Conservation (phyloP, 2,113 vertebrate genomes). For the Nipponia nippon region DNA sequence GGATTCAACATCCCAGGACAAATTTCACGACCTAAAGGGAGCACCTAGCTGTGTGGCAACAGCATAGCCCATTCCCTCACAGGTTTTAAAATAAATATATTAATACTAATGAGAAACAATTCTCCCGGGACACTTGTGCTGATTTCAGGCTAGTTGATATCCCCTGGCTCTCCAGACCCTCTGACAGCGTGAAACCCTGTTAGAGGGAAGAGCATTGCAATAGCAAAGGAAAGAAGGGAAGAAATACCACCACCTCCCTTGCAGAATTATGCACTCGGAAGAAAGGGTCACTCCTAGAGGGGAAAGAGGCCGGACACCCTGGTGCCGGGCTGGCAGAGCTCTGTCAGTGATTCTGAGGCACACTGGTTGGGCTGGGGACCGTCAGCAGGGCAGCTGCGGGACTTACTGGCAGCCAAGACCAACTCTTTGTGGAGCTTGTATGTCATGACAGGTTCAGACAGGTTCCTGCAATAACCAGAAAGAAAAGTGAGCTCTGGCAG, state of each 20-base stretch:
- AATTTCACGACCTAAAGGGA: background rate
- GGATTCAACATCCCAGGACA: background rate
- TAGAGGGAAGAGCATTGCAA: background rate
- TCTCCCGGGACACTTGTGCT: background rate
- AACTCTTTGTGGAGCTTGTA: constrained; percentile 91
- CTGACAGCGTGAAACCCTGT: fast-evolving
- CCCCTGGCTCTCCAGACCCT: background rate
- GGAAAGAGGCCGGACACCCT: fast-evolving
- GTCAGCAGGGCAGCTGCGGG: background rate
- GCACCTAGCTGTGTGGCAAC: background rate
- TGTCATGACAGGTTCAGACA: constrained; percentile 95
- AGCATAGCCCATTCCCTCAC: background rate
- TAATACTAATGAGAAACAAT: background rate
- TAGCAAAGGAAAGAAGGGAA: background rate
- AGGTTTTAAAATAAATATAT: background rate
- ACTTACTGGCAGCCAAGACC: constrained; percentile 94
- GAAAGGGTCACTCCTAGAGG: background rate
- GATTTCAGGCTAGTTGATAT: background rate
- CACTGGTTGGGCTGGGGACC: background rate
- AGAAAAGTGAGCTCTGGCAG: constrained; percentile 33
- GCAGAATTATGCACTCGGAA: background rate
- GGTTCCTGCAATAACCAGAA: constrained; percentile 79
- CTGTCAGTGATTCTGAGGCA: background rate
- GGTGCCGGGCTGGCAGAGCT: background rate
- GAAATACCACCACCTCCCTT: background rate